Evolutionary conservation across 2,888 invertebrate species (phyloP), one percentile per base, ranked within the genome.

Genomic region (Emmelina monodactyla): DNA sequence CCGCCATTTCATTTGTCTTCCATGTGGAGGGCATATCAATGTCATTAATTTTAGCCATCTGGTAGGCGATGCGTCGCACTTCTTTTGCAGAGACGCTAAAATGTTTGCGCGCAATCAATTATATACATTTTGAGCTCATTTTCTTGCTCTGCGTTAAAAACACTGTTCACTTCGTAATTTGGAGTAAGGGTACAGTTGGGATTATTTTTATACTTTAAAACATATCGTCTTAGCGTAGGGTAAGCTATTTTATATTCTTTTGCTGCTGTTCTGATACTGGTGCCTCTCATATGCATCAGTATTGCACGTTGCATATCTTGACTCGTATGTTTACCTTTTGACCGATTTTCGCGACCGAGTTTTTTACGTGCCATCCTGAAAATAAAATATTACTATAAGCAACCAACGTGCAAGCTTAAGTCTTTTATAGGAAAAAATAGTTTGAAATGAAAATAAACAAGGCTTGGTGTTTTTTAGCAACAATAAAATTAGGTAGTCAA

Each of bases 1-100:
- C 37, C 12, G 41, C 41, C 35, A 40, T 36, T 37, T 42, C 14
- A 4, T 36, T 34, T 14, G 16, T 22, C 22, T 36, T 16, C 31
- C 35, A 37, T 31, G 39, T 39, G 12, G 30, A 12, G 32, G 43
- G 37, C 32, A 41, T 37, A 39, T 40, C 40, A 16, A 40, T 34
- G 33, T 42, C 40, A 35, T 44, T 40, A 16, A 40, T 35, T 37
- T 37, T 37, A 14, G 30, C 43, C 35, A 35, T 25, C 31, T 43
- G 37, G 22, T 41, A 43, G 31, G 41, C 41, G n/a, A 41, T 14
- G 25, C 16, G 7, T n/a, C 35, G 35, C 10, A 16, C 19, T 3
- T 35, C 28, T 16, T 32, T 35, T 2, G 15, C 7, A 30, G 5
- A 35, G 16, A 4, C 32, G 31, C 4, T 31, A 25, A 12, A 35